phyloP scores from a whole-genome alignment of 2,113 vertebrate species.

The Tretioscincus oriximinensis region DNA sequence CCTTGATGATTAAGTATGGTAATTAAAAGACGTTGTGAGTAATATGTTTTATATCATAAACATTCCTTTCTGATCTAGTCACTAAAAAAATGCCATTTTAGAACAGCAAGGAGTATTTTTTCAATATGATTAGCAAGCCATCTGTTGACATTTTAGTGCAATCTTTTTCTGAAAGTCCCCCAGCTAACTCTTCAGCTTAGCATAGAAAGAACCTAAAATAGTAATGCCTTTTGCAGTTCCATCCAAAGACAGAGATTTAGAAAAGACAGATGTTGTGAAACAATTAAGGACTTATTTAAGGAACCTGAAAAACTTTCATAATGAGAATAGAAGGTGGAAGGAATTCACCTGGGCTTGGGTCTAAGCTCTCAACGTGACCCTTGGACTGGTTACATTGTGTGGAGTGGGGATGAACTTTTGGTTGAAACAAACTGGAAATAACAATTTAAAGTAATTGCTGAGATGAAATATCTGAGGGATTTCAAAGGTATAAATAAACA shows the following conservation, averaged over 20 bases:
- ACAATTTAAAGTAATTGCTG: neutral
- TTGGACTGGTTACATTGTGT: neutral
- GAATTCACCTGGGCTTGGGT: conserved; percentile 42
- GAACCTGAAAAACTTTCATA: conserved; percentile 56
- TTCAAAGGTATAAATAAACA: neutral
- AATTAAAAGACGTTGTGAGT: conserved; percentile 77
- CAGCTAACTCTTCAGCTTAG: conserved; percentile 77
- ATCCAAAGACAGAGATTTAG: conserved; percentile 77
- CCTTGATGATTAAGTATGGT: conserved; percentile 82
- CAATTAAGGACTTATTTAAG: conserved; percentile 61
- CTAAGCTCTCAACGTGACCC: neutral
- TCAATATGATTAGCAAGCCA: conserved; percentile 84
- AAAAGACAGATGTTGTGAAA: conserved; percentile 72
- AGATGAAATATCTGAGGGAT: neutral
- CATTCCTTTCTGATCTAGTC: conserved; percentile 77
- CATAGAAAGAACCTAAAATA: conserved; percentile 80
- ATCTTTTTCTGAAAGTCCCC: conserved; percentile 79
- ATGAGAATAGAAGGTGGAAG: conserved; percentile 52
- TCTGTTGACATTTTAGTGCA: conserved; percentile 82
- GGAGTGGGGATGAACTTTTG: neutral
- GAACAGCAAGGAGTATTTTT: conserved; percentile 79
- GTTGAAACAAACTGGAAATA: neutral
- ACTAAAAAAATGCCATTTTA: conserved; percentile 76
- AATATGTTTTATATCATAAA: conserved; percentile 81
- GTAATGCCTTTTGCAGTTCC: conserved; percentile 80